Evolutionary conservation across 2,888 invertebrate genomes (phyloP), one percentile per base, ranked within the genome.

Genomic region (Tenthredo amoena): DNA sequence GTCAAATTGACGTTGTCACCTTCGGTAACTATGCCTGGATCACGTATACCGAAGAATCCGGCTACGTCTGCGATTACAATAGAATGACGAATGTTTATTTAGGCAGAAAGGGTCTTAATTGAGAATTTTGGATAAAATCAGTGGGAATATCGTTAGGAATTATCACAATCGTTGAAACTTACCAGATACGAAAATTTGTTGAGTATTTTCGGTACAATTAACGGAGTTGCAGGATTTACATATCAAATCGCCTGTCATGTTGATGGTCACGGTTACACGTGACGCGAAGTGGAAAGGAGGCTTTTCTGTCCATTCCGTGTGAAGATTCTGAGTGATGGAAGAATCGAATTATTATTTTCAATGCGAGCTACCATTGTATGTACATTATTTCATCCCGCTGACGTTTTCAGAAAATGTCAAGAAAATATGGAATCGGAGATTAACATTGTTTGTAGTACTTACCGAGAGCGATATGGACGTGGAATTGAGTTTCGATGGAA

Each of bases 1-100:
- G 93, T 94, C 9, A 96, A 88, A n/a, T 91, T 92, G 0, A 96
- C 90, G 84, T 94, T 89, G 87, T 96, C 96, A 0, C 95, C 95
- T 47, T 94, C 93, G 0, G 96, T 95, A 1, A 95, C 88, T 26
- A 87, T 87, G 15, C 86, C 85, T 26, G 90, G 89, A 6, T 86
- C 87, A 58, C 94, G 93, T 26, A 94, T 91, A 68, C 91, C 92
- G 85, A 94, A 94, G 12, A 95, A 95, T 65, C 93, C 90, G 58
- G 91, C 86, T 5, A 94, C 93, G 89, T 95, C 95, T 94, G 87
- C 21, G 90, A 92, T 81, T 85, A 85, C 26, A 68, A 15, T 77
- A 50, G 2, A 76, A 76, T 71, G 12, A 4, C 2, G n/a, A 37
- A 43, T 77, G 62, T 58, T 50, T 1, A 74, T 37, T 71, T 15